Evolutionary conservation across 1,140 invertebrate genomes (phyloP), one percentile per base, ranked within the genome.

Genomic region (Anthonomus grandis): DNA sequence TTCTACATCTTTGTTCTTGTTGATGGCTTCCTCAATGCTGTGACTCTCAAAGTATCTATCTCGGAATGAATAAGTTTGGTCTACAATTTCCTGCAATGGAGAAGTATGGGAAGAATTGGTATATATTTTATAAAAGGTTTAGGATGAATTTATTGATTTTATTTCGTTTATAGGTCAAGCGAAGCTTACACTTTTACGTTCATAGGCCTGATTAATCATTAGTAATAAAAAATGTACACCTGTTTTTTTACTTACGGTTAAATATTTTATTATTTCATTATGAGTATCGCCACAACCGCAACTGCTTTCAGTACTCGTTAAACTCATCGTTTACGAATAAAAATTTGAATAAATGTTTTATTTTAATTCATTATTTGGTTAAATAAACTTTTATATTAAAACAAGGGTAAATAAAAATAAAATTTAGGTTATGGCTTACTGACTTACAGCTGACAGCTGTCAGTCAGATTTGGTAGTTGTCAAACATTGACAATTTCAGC

Each of bases 21-120:
- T 75, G 10, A 76, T 68, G 10, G 87, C 87, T 73, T 84, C 78
- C 55, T 86, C 83, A 18, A 89, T 75, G 9, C 81, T 71, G 75
- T 88, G 81, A 62, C 80, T 83, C 70, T 89, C 87, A 76, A 91
- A 90, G 75, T 89, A 93, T 31, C 59, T 63, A 31, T 65, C 64
- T 48, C 57, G 57, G 34, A 55, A 65, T 9, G 36, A 36, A 36
- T 48, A 59, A 12, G 57, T 23, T 19, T 49, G 10, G 13, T 63
- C 49, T 4, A 63, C 51, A 44, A 59, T 54, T 25, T 38, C 21
- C 64, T 65, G 42, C 34, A 61, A 65, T 31, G 31, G 1, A 12
- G 19, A 49, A 2, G 13, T 38, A 47, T 38, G 19, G 24, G 4
- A 10, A 48, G 15, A 34, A 48, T 17, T 3, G 37, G 8, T 18